Base-by-base conservation (phyloP, 2,113 vertebrate species). In the Rutilus rutilus region DNA sequence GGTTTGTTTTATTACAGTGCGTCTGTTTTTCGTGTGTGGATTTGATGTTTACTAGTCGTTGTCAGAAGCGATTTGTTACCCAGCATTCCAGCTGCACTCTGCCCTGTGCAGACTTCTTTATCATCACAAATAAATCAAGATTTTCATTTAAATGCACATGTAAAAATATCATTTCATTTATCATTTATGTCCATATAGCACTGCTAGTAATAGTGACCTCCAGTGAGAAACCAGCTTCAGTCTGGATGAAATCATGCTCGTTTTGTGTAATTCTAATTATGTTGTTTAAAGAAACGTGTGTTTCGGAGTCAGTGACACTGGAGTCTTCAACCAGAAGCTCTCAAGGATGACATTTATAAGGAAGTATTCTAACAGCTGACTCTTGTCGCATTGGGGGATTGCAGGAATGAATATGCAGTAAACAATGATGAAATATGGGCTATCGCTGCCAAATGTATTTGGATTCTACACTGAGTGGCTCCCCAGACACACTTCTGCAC, bases 361-460 rank as follows among this genome's bases (percentile, higher is more conserved):
- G 59, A 86, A 67, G 85, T 33, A 47, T 82, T 74, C 47, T 76
- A 82, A 30, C 69, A 81, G 52, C 85, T 82, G 85, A 52, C 60
- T 82, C 71, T n/a, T 23, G 60, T 39, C 60, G 42, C 67, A 57
- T 27, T 75, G 59, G 85, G 85, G 78, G 85, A 64, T 71, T 23
- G 30, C 71, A 77, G 57, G 85, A 60, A 86, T 27, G 79, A 50
- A 54, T 86, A 42, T 80, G 78, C 85, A 86, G 52, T 76, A 86
- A 86, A 75, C 85, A 86, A 76, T 75, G 47, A 60, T 65, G 79
- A 86, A 82, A 76, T 86, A 86, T 89, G 86, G 33, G 79, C 62
- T 64, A 84, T 81, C 52, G 76, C 83, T 73, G 74, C 33, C 73
- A 79, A 85, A 85, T 83, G 85, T 86, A 71, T 86, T 86, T 88